phyloP scores from a whole-genome alignment of 2,888 invertebrate species.

The Melanotus villosus region DNA sequence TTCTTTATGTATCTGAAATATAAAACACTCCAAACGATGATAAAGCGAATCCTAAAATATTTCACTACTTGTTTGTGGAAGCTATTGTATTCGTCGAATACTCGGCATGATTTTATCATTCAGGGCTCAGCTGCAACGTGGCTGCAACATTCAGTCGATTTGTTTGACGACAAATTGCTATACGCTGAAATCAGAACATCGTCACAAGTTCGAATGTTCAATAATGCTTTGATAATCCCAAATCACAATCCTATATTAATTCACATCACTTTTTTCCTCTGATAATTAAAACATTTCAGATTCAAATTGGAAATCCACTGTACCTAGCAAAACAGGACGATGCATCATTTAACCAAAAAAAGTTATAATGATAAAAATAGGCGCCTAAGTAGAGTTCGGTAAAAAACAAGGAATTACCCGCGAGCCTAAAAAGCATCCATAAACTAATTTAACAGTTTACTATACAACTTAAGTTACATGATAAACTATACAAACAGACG shows the following conservation, averaged over 20 bases:
- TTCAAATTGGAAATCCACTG: too few relatives aligned
- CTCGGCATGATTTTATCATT: too few relatives aligned
- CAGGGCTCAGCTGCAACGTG: too few relatives aligned
- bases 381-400: background rate
- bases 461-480: constrained; percentile 15
- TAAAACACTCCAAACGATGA: background rate
- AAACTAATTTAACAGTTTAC: constrained; percentile 35
- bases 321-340: too few relatives aligned
- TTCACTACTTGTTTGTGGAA: background rate
- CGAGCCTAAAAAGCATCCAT: constrained; percentile 18
- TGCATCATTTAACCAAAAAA: too few relatives aligned
- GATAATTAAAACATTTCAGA: too few relatives aligned
- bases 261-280: too few relatives aligned
- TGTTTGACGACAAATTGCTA: background rate
- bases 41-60: constrained; percentile 1
- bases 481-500: constrained; percentile 39
- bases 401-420: background rate
- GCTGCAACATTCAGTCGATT: background rate
- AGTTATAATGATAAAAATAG: too few relatives aligned
- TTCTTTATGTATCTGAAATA: background rate
- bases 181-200: background rate
- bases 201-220: background rate
- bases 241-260: too few relatives aligned
- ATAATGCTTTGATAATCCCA: background rate
- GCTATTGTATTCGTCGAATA: background rate